Evolutionary conservation across 2,113 vertebrate genomes (phyloP).

Genomic region (Callithrix jacchus): DNA sequence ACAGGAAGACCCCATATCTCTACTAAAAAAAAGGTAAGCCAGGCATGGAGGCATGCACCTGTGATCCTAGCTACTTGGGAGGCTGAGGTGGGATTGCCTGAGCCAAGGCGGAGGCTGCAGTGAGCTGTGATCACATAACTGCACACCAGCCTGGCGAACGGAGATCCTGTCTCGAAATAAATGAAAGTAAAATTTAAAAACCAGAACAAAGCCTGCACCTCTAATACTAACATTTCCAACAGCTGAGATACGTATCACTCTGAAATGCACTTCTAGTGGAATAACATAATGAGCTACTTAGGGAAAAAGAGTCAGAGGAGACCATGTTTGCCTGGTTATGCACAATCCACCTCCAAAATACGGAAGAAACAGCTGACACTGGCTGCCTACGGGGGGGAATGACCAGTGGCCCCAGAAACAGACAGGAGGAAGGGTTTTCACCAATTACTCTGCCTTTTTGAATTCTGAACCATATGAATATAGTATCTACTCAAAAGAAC

Average conservation of each 20-base stretch:
- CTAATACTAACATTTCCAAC: not conserved
- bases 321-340: not conserved
- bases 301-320: not conserved
- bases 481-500: not conserved
- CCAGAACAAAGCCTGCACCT: not conserved
- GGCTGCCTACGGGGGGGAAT: not conserved
- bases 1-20: not conserved
- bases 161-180: not conserved
- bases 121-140: not conserved
- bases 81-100: not conserved
- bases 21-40: not conserved
- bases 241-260: not conserved
- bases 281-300: too few relatives aligned
- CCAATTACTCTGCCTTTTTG: not conserved
- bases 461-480: not conserved
- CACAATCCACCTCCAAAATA: not conserved
- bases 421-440: not conserved
- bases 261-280: not conserved
- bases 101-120: not conserved
- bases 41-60: not conserved
- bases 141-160: not conserved
- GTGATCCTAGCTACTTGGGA: not conserved
- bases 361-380: not conserved
- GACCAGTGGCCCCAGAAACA: not conserved
- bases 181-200: not conserved